Evolutionary conservation across 2,888 invertebrate genomes (phyloP).

Genomic region (Caenorhabditis panamensis): DNA sequence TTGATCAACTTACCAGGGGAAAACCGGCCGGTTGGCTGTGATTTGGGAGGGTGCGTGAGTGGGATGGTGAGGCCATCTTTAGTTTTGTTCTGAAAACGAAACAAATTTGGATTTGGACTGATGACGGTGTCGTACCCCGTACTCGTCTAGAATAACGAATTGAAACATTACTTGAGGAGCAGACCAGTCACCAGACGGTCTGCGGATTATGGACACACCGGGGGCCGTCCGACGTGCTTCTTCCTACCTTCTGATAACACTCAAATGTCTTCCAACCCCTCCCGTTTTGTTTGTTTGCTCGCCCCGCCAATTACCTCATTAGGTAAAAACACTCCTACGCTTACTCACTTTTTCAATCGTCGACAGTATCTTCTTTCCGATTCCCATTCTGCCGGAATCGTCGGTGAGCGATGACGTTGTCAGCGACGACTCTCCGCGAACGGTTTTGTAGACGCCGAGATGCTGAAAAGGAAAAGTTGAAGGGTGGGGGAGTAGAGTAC

Average conservation of each 20-base stretch:
- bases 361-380: slow-evolving; percentile 43
- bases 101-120: not conserved
- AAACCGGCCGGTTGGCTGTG: slow-evolving; percentile 32
- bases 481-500: not conserved
- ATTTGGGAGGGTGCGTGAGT: slow-evolving; percentile 32
- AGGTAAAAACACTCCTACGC: slow-evolving; percentile 16
- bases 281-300: slow-evolving; percentile 32
- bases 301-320: slow-evolving; percentile 30
- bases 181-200: slow-evolving; percentile 15
- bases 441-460: slow-evolving; percentile 54
- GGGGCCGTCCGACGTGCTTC: too few relatives aligned
- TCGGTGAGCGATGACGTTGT: slow-evolving; percentile 2
- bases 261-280: slow-evolving; percentile 9
- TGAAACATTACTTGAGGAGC: slow-evolving; percentile 28
- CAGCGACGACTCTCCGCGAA: slow-evolving; percentile 22
- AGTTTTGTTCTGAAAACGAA: slow-evolving; percentile 49
- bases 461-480: slow-evolving; percentile 35
- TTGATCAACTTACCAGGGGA: slow-evolving; percentile 29
- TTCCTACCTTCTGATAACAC: slow-evolving; percentile 34
- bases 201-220: slow-evolving; percentile 1
- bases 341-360: slow-evolving; percentile 48
- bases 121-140: slow-evolving; percentile 21
- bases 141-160: slow-evolving; percentile 21
- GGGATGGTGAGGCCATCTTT: slow-evolving; percentile 52
- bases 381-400: slow-evolving; percentile 32